Evolutionary conservation across 2,113 vertebrate genomes (phyloP).

Genomic region (Eleginops maclovinus): DNA sequence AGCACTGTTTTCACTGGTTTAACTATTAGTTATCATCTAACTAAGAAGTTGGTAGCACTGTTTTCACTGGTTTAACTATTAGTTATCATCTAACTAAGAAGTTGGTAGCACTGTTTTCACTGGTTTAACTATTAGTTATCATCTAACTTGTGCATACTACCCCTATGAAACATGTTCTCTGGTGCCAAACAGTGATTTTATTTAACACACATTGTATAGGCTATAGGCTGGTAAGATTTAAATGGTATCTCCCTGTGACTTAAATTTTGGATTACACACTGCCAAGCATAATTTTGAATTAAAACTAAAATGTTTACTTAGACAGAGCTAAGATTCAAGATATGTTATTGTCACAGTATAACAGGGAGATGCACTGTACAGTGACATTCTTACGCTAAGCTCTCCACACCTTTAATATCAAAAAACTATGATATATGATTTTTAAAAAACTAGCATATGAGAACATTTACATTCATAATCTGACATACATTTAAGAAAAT

Average conservation of each 20-base stretch:
- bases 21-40: background rate
- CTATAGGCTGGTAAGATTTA: background rate
- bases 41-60: background rate
- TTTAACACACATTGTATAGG: background rate
- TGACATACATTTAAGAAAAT: too few species aligned
- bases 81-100: background rate
- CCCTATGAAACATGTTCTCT: background rate
- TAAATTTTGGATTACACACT: background rate
- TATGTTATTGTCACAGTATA: too few species aligned
- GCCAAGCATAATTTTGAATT: background rate
- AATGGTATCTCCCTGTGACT: background rate
- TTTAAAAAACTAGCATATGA: too few species aligned
- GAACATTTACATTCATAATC: too few species aligned
- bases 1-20: background rate
- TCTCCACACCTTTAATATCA: too few species aligned
- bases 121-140: background rate
- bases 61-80: background rate
- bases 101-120: background rate
- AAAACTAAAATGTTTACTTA: too few species aligned
- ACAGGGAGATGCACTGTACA: too few species aligned
- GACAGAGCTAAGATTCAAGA: too few species aligned
- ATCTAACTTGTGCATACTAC: background rate
- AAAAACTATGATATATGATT: too few species aligned
- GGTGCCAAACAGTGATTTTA: background rate
- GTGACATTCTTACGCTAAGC: too few species aligned